Evolutionary conservation across 2,888 invertebrate genomes (phyloP).

Genomic region (Thecocarcelia acutangulata): DNA sequence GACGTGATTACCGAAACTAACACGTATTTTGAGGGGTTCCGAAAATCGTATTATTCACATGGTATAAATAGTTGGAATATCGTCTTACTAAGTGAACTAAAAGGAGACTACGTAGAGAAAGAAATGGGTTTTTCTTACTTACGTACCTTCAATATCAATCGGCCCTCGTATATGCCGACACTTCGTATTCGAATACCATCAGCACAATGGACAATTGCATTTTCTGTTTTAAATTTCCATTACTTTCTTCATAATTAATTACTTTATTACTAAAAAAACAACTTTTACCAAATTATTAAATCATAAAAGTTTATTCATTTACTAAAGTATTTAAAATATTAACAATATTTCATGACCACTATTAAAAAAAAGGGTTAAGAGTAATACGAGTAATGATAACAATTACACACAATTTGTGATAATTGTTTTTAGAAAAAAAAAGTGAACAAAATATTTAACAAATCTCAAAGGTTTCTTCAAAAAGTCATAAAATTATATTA

Average conservation of each 20-base stretch:
- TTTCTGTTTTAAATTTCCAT: background rate
- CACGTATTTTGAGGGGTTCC: no score
- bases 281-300: background rate
- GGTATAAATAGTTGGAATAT: no score
- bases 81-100: no score
- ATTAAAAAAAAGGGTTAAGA: conserved; percentile 31
- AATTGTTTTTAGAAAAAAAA: conserved; percentile 33
- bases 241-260: background rate
- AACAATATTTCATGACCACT: conserved; percentile 11
- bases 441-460: background rate
- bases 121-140: no score
- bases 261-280: background rate
- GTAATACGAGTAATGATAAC: conserved; percentile 59
- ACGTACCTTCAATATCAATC: no score
- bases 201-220: no score
- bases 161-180: no score
- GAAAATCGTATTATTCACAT: no score
- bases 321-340: background rate
- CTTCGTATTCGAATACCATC: no score
- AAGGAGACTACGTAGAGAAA: no score
- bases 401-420: conserved; percentile 65
- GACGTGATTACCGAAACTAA: no score
- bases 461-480: conserved; percentile 14
- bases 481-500: conserved; percentile 24
- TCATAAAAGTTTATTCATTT: conserved; percentile 1